A percentile compares a stretch with the other conserved stretches of the same genome.
phyloP scores from a whole-genome alignment of 2,888 invertebrate genomes.

The Formica aserva region DNA sequence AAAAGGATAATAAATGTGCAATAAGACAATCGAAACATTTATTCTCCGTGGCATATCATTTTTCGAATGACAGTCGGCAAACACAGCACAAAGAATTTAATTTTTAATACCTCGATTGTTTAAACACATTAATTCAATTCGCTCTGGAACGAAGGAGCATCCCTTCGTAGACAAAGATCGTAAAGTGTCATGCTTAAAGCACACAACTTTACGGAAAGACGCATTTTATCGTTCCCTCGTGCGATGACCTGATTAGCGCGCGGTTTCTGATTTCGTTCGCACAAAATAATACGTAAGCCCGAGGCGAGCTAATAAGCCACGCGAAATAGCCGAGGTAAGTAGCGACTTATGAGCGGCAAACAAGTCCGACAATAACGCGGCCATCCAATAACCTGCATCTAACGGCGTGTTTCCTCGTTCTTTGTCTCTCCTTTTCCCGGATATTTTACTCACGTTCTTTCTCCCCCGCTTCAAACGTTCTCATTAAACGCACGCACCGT shows the following conservation, averaged over 20 bases:
- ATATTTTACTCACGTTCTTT: not conserved
- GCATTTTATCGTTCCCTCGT: not conserved
- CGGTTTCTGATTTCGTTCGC: constrained; percentile 54
- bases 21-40: not conserved
- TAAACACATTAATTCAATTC: not conserved
- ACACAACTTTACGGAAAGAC: constrained; percentile 9
- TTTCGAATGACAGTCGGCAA: not conserved
- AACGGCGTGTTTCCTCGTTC: constrained; percentile 37
- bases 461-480: not conserved
- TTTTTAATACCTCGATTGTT: not conserved
- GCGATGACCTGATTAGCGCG: constrained; percentile 47
- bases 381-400: constrained; percentile 66
- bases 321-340: constrained; percentile 36
- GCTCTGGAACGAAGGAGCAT: not conserved
- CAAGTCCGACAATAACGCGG: constrained; percentile 67
- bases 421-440: not conserved
- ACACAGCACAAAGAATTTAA: not conserved
- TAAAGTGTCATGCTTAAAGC: constrained; percentile 12
- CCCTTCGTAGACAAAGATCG: not conserved
- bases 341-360: constrained; percentile 68
- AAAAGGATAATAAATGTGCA: not conserved
- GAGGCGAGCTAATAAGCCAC: constrained; percentile 54
- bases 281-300: constrained; percentile 42
- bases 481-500: constrained; percentile 20
- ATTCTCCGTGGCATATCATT: not conserved